Evolutionary conservation across 2,888 invertebrate genomes (phyloP).

Genomic region (Cheilosia vernalis): DNA sequence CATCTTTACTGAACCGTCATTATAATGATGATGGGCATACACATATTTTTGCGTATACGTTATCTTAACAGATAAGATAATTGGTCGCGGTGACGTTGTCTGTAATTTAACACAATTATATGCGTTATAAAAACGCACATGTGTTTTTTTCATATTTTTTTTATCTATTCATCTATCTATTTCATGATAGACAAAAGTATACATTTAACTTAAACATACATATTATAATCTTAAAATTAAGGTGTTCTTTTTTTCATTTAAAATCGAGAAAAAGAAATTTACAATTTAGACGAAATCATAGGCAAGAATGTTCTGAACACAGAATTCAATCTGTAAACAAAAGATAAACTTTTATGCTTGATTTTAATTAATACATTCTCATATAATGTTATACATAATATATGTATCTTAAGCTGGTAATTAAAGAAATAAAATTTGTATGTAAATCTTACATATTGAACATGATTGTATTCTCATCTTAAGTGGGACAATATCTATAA

Average conservation of each 20-base stretch:
- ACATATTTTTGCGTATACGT: slow-evolving; percentile 8
- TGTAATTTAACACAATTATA: slow-evolving; percentile 9
- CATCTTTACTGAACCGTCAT: background rate
- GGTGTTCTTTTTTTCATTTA: slow-evolving; percentile 11
- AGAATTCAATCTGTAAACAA: slow-evolving; percentile 29
- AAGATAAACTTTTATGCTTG: slow-evolving; percentile 23
- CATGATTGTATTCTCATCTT: slow-evolving; percentile 55
- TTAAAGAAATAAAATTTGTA: slow-evolving; percentile 22
- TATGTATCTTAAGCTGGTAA: slow-evolving; percentile 35
- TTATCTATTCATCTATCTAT: background rate
- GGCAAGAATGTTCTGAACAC: slow-evolving; percentile 39
- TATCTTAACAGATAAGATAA: slow-evolving; percentile 44
- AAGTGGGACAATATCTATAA: slow-evolving; percentile 50
- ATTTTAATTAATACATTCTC: slow-evolving; percentile 48
- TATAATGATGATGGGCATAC: slow-evolving; percentile 18
- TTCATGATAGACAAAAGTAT: slow-evolving; percentile 16
- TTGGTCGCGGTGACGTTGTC: slow-evolving; percentile 20
- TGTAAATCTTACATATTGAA: slow-evolving; percentile 47
- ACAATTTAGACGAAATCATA: slow-evolving; percentile 45
- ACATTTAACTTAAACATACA: slow-evolving; percentile 5
- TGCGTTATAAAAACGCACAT: slow-evolving; percentile 8
- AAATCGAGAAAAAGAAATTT: background rate
- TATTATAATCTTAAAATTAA: slow-evolving; percentile 36
- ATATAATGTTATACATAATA: slow-evolving; percentile 34
- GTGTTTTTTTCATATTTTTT: slow-evolving; percentile 21